Evolutionary conservation across 1,140 invertebrate genomes (phyloP).

Genomic region (Glomeris maerens): DNA sequence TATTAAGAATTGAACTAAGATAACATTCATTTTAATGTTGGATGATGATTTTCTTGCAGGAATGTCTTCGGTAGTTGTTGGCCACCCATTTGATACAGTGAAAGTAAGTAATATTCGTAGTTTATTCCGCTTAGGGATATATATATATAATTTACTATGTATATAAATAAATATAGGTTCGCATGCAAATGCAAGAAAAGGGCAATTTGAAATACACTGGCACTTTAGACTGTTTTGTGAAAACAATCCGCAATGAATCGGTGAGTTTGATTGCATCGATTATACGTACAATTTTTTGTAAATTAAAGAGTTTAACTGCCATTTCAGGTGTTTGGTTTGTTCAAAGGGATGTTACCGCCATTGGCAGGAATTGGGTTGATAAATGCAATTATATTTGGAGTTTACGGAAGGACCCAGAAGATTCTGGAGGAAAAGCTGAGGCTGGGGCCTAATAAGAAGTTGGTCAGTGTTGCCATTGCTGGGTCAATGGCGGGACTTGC

Average conservation of each 20-base stretch:
- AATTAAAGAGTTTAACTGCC: neutral
- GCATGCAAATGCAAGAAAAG: slow-evolving; percentile 62
- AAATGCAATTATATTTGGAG: slow-evolving; percentile 83
- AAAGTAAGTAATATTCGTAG: slow-evolving; percentile 43
- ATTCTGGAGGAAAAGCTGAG: too few species aligned
- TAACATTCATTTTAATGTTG: too few species aligned
- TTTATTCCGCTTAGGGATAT: slow-evolving; percentile 21
- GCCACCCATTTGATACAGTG: slow-evolving; percentile 78
- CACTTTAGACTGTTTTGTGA: slow-evolving; percentile 59
- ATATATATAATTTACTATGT: too few species aligned
- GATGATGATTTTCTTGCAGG: slow-evolving; percentile 43
- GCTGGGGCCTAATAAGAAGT: slow-evolving; percentile 35
- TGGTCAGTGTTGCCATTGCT: slow-evolving; percentile 52
- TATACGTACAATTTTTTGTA: neutral
- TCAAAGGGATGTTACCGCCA: slow-evolving; percentile 71
- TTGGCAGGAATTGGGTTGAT: slow-evolving; percentile 66
- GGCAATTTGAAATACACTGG: slow-evolving; percentile 54
- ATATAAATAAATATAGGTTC: too few species aligned
- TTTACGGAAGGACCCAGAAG: slow-evolving; percentile 61
- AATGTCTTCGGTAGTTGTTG: slow-evolving; percentile 66
- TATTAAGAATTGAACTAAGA: too few species aligned
- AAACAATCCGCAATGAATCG: slow-evolving; percentile 58
- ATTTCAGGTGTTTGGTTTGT: slow-evolving; percentile 45
- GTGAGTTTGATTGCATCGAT: slow-evolving; percentile 32
- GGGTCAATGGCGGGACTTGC: slow-evolving; percentile 55